phyloP scores from a whole-genome alignment of 2,113 vertebrate genomes.

The Zosterops lateralis region DNA sequence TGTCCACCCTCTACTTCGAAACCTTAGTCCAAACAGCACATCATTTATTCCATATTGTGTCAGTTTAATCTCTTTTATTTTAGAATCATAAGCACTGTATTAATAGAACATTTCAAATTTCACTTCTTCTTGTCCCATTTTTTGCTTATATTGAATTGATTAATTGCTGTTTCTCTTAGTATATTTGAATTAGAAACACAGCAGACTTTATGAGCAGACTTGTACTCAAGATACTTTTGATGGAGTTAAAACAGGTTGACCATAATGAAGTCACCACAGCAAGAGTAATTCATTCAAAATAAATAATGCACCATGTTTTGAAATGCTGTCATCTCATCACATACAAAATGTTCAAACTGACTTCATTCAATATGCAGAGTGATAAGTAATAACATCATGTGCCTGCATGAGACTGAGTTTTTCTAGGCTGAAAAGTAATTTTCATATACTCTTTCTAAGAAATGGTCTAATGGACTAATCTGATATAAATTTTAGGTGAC shows the following conservation, averaged over 20 bases:
- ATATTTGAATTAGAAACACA: background rate
- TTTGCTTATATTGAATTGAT: background rate
- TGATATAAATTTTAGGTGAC: background rate
- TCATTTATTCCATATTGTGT: background rate
- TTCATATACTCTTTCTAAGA: background rate
- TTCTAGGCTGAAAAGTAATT: background rate
- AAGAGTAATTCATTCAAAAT: background rate
- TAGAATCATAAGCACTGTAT: background rate
- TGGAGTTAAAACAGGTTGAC: background rate
- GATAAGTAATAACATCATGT: background rate
- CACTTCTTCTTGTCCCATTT: background rate
- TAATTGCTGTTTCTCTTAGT: background rate
- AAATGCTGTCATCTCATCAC: background rate
- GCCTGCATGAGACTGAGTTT: background rate
- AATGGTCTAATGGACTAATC: background rate
- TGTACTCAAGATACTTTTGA: background rate
- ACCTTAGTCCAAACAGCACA: background rate
- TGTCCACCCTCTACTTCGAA: background rate
- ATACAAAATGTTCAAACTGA: background rate
- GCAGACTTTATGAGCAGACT: background rate
- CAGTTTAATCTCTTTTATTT: background rate
- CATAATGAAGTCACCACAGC: background rate
- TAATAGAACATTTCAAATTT: background rate
- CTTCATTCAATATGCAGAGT: background rate
- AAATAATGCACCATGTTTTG: background rate